phyloP scores from a whole-genome alignment of 2,888 invertebrate species.

The Melanophora roralis region DNA sequence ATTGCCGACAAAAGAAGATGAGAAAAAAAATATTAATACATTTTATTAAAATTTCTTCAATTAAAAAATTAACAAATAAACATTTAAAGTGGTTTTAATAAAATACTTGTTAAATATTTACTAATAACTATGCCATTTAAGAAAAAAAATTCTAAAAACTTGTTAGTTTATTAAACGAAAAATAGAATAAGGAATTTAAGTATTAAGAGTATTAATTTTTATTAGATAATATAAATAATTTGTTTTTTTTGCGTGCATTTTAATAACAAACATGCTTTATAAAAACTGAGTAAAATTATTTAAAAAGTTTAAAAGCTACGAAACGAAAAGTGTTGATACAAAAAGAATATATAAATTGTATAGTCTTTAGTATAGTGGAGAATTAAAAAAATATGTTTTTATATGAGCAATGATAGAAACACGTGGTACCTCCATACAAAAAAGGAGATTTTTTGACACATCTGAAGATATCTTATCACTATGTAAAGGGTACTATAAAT shows the following conservation, averaged over 20 bases:
- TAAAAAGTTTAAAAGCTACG: no score
- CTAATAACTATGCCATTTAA: not conserved
- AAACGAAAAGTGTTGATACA: no score
- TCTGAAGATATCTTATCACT: no score
- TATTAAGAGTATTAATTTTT: constrained; percentile 1
- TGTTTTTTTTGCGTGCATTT: not conserved
- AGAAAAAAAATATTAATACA: constrained; percentile 40
- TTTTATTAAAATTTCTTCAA: constrained; percentile 24
- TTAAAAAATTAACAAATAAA: not conserved
- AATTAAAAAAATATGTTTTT: no score
- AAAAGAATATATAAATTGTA: no score
- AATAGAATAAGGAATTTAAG: not conserved
- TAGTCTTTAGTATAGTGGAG: no score
- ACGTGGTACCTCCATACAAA: no score
- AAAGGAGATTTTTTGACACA: no score
- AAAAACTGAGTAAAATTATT: not conserved
- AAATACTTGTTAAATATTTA: not conserved
- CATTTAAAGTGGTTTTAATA: not conserved
- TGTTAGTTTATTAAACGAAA: not conserved
- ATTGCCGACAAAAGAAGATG: not conserved
- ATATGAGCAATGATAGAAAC: no score
- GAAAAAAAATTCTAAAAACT: not conserved
- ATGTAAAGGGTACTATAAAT: no score
- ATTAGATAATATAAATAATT: not conserved
- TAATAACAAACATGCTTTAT: not conserved